Conservation (phyloP, 2,797 vertebrate genomes). For the Kryptolebias ocellatus region DNA sequence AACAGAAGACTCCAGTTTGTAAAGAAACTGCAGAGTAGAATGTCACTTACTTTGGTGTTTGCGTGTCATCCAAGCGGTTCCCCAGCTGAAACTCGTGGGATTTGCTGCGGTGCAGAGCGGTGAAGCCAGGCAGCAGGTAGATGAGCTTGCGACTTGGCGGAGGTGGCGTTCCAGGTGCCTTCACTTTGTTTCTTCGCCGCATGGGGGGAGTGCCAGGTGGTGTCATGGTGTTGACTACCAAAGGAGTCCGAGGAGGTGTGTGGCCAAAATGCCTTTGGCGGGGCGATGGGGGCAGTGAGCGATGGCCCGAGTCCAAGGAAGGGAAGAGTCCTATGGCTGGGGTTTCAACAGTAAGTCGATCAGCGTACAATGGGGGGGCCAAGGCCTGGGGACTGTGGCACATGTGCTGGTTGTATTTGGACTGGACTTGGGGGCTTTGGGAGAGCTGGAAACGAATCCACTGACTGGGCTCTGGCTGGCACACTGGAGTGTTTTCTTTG, state of each 20-base stretch:
- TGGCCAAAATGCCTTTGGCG: constrained; percentile 91
- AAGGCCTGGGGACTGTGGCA: constrained; percentile 85
- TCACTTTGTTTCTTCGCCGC: constrained; percentile 91
- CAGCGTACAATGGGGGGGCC: constrained; percentile 81
- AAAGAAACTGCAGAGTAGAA: not conserved
- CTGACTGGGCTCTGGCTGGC: constrained; percentile 84
- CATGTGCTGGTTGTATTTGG: constrained; percentile 89
- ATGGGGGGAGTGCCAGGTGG: constrained; percentile 90
- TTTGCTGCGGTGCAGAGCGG: constrained; percentile 94
- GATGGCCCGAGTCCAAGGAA: constrained; percentile 85
- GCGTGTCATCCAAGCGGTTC: constrained; percentile 90
- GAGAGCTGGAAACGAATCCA: constrained; percentile 91
- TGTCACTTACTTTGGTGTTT: constrained; percentile 93
- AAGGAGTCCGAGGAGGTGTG: constrained; percentile 92
- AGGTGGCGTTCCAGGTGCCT: constrained; percentile 93
- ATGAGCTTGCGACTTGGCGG: constrained; percentile 94
- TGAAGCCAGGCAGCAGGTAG: constrained; percentile 95
- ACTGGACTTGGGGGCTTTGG: constrained; percentile 89
- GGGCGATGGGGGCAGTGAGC: constrained; percentile 93
- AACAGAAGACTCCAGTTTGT: not conserved
- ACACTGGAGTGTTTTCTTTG: constrained; percentile 91
- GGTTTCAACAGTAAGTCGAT: constrained; percentile 90
- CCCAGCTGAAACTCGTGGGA: constrained; percentile 98
- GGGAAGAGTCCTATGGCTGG: constrained; percentile 83
- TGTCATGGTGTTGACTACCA: constrained; percentile 90